Percentiles rank a stretch among this genome's conserved stretches.
phyloP scores from a whole-genome alignment of 2,113 vertebrate genomes.

The Calidris pugnax region DNA sequence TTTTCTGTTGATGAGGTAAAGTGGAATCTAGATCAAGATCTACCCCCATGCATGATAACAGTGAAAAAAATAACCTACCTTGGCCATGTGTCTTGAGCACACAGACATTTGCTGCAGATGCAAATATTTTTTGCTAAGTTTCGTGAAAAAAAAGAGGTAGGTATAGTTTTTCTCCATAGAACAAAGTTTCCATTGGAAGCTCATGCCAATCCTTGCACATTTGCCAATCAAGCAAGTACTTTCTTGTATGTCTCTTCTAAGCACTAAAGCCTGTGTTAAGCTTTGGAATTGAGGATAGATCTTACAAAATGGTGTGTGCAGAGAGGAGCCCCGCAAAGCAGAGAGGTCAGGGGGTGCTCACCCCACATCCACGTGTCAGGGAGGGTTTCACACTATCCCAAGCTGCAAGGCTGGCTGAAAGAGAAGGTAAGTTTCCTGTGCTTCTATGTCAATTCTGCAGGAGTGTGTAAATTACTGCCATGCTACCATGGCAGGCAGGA shows the following conservation, averaged over 20 bases:
- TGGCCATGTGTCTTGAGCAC: not conserved
- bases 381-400: not conserved
- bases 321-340: not conserved
- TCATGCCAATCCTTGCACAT: not conserved
- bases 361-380: fast-evolving
- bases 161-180: not conserved
- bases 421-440: not conserved
- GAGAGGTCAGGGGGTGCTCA: not conserved
- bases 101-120: not conserved
- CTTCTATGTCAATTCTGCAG: not conserved
- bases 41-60: not conserved
- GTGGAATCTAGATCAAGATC: not conserved
- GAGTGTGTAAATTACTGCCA: not conserved
- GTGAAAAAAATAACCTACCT: not conserved
- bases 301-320: not conserved
- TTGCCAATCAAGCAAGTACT: not conserved
- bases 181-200: not conserved
- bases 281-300: not conserved
- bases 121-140: not conserved
- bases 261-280: not conserved
- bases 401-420: not conserved
- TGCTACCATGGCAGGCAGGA: not conserved
- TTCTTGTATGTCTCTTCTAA: not conserved
- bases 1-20: not conserved
- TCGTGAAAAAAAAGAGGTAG: not conserved